Base-by-base conservation (phyloP, 2,888 invertebrate genomes). In the Cantharis flavilabris region DNA sequence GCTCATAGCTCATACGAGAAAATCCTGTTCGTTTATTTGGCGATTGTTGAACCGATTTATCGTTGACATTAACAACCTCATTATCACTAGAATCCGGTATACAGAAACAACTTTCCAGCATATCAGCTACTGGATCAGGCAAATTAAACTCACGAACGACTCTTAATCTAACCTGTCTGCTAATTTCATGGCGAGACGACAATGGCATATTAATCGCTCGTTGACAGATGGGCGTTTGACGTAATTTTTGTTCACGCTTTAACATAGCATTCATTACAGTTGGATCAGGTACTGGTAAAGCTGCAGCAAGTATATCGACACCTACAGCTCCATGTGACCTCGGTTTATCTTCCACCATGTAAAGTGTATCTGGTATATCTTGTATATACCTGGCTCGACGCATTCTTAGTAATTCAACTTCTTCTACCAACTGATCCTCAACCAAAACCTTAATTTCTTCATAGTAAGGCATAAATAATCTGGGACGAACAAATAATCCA, bases 131-230 rank as follows among this genome's bases (percentile, higher is more conserved):
- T 11, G 94, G 92, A 88, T 98, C 98, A 0, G 98, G 98, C 78
- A 98, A 91, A 85, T 97, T 97, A 89, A 97, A 96, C 89, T 98
- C 98, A 69, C 98, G 92, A 13, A 98, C 97, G 1, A 97, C 97
- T 9, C 98, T 92, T 83, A 98, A 89, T 76, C 97, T 94, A 81
- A 97, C 93, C 90, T 94, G 92, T 80, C 94, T 90, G 83, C 93
- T 93, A 79, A 96, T 94, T 85, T 95, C 94, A 82, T 93, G 92
- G 72, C 94, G 91, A 81, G 96, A 95, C 9, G 94, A 93, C 79
- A 96, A 90, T 78, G 94, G 93, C 87, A 95, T 90, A 80, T 92
- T 90, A 79, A 95, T 90, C 70, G 97, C 97, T 72, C 96, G 90
- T 86, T 94, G 94, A 85, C 95, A 96, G 86, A 94, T 92, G 4